Conservation (phyloP, 1,140 invertebrate genomes). For the Acyrthosiphon pisum region DNA sequence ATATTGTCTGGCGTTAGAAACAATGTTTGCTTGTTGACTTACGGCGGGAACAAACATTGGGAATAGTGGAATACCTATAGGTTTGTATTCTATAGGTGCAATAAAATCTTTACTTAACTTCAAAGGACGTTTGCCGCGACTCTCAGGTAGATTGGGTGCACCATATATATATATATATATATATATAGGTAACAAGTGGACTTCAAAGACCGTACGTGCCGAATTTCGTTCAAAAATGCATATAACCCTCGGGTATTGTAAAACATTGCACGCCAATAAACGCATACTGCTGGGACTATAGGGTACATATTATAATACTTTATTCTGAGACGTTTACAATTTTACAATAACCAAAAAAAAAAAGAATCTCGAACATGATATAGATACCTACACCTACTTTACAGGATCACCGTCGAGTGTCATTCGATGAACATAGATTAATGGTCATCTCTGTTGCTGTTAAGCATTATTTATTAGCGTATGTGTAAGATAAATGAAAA, state of each 20-base stretch:
- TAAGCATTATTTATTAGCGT: constrained; percentile 6
- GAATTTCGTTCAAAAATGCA: constrained; percentile 40
- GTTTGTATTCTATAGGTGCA: constrained; percentile 26
- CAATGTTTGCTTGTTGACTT: constrained; percentile 45
- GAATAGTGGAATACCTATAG: background rate
- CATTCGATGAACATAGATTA: constrained; percentile 21
- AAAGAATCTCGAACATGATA: background rate
- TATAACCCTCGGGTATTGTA: constrained; percentile 37
- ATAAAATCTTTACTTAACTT: constrained; percentile 52
- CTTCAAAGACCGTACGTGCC: constrained; percentile 49
- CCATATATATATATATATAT: background rate
- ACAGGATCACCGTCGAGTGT: background rate
- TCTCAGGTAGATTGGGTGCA: constrained; percentile 23
- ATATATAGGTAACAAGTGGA: background rate
- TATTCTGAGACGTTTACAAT: background rate
- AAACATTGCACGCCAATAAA: constrained; percentile 35
- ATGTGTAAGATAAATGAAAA: constrained; percentile 4
- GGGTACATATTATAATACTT: background rate
- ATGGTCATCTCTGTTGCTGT: background rate
- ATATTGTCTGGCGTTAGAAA: constrained; percentile 14
- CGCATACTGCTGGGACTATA: background rate
- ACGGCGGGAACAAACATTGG: constrained; percentile 46
- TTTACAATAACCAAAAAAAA: background rate
- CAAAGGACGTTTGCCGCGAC: constrained; percentile 42
- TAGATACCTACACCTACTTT: background rate